Evolutionary conservation across 2,797 vertebrate genomes (phyloP).

Genomic region (Lagorchestes hirsutus): DNA sequence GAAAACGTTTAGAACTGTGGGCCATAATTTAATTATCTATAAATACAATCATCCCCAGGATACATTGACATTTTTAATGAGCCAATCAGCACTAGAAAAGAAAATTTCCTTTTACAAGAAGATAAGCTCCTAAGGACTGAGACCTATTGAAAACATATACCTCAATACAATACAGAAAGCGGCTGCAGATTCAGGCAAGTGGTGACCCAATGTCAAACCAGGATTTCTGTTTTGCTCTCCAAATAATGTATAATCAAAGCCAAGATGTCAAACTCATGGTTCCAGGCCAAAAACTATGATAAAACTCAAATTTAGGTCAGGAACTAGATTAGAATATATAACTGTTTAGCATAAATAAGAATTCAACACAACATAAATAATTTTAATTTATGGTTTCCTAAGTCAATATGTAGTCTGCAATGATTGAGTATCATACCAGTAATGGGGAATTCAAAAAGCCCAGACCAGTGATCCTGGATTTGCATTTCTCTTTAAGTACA

Average conservation of each 20-base stretch:
- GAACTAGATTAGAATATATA: neutral
- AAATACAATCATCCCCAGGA: neutral
- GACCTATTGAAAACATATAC: neutral
- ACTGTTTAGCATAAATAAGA: neutral
- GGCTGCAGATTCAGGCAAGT: neutral
- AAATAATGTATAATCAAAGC: neutral
- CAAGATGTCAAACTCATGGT: neutral
- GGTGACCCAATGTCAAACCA: neutral
- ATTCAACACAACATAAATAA: neutral
- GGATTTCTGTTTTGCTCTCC: neutral
- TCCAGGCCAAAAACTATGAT: neutral
- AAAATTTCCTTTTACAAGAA: neutral
- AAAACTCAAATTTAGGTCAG: neutral
- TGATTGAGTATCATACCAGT: neutral
- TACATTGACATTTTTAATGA: neutral
- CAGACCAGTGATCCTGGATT: neutral
- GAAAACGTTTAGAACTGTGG: neutral
- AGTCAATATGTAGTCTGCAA: neutral
- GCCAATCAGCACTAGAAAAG: neutral
- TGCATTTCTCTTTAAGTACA: neutral
- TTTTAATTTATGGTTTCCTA: neutral
- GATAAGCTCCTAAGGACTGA: neutral
- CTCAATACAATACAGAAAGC: neutral
- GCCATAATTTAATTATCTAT: neutral
- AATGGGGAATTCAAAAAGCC: neutral